phyloP scores from a whole-genome alignment of 2,113 vertebrate genomes.

The Pycnonotus jocosus region DNA sequence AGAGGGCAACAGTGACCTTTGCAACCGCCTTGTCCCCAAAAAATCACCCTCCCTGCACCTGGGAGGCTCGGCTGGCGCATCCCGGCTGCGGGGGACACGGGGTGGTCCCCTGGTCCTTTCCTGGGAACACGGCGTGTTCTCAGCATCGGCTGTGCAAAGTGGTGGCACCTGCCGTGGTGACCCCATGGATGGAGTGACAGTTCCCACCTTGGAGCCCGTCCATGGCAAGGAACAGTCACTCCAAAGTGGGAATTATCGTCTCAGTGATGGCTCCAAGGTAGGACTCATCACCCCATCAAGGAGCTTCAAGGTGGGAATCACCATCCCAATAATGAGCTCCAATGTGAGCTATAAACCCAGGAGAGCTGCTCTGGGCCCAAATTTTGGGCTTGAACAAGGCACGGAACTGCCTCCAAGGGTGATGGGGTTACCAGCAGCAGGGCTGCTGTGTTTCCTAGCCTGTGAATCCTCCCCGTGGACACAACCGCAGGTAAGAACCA shows the following conservation, averaged over 20 bases:
- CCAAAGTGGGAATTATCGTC: not conserved
- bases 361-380: rapidly evolving
- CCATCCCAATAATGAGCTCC: not conserved
- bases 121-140: rapidly evolving
- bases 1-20: conserved; percentile 69
- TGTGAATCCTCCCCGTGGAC: rapidly evolving
- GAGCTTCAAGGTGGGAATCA: not conserved
- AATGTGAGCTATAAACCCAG: not conserved
- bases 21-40: not conserved
- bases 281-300: not conserved
- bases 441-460: not conserved
- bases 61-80: not conserved
- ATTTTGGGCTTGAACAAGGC: rapidly evolving
- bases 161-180: not conserved
- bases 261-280: not conserved
- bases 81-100: rapidly evolving
- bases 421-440: too few species aligned
- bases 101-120: not conserved
- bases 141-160: not conserved
- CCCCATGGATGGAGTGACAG: not conserved
- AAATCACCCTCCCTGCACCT: not conserved
- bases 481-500: rapidly evolving
- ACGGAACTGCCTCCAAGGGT: rapidly evolving
- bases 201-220: not conserved
- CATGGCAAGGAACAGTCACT: rapidly evolving